phyloP scores from a whole-genome alignment of 2,113 vertebrate species.

The Fregetta grallaria region DNA sequence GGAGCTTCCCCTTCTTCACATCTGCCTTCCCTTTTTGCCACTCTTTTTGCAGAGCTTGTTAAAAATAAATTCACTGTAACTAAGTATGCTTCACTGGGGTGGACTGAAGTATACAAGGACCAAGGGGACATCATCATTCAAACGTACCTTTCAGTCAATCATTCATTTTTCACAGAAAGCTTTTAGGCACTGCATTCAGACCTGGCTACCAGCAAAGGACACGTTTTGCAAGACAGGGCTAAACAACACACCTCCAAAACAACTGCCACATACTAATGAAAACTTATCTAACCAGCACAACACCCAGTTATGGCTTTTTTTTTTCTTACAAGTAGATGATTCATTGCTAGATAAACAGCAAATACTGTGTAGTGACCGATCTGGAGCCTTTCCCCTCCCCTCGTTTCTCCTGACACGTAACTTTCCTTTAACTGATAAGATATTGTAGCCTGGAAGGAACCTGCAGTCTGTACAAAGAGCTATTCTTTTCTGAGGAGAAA shows the following conservation, averaged over 20 bases:
- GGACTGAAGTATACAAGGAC: neutral
- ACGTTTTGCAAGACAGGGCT: neutral
- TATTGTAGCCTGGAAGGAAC: neutral
- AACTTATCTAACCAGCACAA: neutral
- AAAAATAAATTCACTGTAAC: neutral
- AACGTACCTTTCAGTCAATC: neutral
- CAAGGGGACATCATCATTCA: neutral
- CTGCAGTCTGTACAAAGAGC: neutral
- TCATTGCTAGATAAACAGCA: neutral
- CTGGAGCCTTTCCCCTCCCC: neutral
- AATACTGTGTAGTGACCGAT: neutral
- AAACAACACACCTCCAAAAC: neutral
- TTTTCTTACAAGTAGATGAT: neutral
- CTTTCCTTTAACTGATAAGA: neutral
- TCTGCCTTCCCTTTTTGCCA: neutral
- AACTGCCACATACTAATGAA: neutral
- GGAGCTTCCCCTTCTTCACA: neutral
- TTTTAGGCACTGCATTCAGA: neutral
- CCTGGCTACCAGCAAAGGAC: neutral
- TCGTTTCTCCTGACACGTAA: neutral
- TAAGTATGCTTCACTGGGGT: neutral
- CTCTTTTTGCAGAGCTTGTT: neutral
- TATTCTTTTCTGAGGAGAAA: neutral
- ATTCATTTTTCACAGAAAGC: neutral
- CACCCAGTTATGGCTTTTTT: neutral